Evolutionary conservation across 2,888 invertebrate genomes (phyloP).

Genomic region (Dimorphilus gyrociliatus): DNA sequence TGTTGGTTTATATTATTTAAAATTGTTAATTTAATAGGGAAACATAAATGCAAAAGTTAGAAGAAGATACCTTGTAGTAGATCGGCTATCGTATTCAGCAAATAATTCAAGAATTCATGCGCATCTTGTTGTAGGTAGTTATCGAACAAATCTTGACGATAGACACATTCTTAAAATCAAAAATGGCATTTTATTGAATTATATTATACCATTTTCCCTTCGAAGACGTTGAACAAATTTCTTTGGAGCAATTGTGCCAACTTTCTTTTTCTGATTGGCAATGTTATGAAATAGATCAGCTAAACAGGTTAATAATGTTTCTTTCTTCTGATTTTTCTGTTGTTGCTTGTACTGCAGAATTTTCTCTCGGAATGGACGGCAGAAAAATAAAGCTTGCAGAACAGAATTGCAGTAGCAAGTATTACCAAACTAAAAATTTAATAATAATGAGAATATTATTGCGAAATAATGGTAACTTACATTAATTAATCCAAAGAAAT

Average conservation of each 20-base stretch:
- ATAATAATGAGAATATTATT: constrained; percentile 1
- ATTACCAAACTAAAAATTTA: constrained; percentile 75
- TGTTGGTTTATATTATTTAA: too few relatives aligned
- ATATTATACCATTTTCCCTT: constrained; percentile 74
- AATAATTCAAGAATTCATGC: constrained; percentile 96
- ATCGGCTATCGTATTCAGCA: constrained; percentile 56
- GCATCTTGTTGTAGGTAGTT: constrained; percentile 99
- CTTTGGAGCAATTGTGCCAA: constrained; percentile 97
- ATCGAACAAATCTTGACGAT: constrained; percentile 76
- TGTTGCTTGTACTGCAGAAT: constrained; percentile 79
- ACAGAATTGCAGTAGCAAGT: constrained; percentile 99
- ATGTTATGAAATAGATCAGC: constrained; percentile 97
- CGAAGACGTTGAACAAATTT: constrained; percentile 94
- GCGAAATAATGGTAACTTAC: constrained; percentile 47
- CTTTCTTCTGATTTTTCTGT: constrained; percentile 49
- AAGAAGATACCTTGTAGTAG: constrained; percentile 54
- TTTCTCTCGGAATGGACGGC: constrained; percentile 95
- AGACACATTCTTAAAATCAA: too few relatives aligned
- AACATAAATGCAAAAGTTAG: too few relatives aligned
- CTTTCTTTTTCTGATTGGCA: constrained; percentile 97
- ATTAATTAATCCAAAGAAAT: constrained; percentile 98
- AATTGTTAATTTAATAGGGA: too few relatives aligned
- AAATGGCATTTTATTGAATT: not conserved
- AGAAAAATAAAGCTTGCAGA: constrained; percentile 95
- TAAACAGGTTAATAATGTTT: constrained; percentile 88